These are phyloP conservation scores for Thamnophis sirtalis DNA, from an alignment of 2,113 vertebrate species.

Conservation along the genomic window DNA sequence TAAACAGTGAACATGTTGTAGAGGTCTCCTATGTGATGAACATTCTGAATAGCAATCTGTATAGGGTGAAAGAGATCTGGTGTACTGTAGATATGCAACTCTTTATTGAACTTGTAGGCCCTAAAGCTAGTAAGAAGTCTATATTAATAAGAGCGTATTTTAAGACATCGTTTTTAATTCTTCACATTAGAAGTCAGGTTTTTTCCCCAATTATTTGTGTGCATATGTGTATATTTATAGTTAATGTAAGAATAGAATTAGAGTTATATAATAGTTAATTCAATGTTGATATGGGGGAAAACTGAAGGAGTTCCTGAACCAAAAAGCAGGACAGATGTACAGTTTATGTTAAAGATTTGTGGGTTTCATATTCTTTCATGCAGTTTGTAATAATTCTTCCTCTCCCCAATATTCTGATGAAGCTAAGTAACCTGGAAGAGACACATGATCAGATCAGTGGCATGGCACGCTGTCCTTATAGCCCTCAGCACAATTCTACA, in stretches of 20 bases:
- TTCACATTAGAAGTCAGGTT: neutral
- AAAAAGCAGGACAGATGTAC: neutral
- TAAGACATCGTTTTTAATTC: neutral
- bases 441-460: conserved; percentile 97
- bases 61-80: neutral
- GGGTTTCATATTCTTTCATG: neutral
- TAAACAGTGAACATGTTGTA: neutral
- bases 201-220: neutral
- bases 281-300: neutral
- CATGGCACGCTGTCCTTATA: conserved; percentile 96
- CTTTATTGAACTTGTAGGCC: neutral
- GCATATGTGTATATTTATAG: neutral
- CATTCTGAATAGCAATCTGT: neutral
- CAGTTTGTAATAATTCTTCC: neutral
- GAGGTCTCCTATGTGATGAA: neutral
- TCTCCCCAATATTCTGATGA: conserved; percentile 9
- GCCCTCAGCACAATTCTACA: conserved; percentile 94
- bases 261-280: neutral
- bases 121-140: neutral
- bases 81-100: neutral
- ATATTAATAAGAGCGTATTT: neutral
- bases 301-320: neutral
- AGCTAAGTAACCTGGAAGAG: conserved; percentile 91
- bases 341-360: neutral
- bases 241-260: neutral